Conservation (phyloP, 2,797 vertebrate species). For the Chelon auratus region DNA sequence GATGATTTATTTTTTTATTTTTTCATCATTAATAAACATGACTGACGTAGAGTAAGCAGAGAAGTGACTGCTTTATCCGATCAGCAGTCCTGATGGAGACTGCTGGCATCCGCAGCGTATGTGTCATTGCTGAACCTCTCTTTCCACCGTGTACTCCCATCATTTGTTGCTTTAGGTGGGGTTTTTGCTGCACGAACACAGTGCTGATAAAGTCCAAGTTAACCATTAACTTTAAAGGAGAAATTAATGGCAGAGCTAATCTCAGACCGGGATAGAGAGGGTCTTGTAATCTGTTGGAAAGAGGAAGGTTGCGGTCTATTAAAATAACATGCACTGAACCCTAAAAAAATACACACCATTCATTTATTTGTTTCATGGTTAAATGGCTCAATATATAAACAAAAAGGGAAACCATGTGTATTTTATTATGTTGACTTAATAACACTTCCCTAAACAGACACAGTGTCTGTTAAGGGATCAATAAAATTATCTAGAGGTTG, state of each 20-base stretch:
- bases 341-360: conserved; percentile 1
- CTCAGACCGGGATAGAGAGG: conserved; percentile 21
- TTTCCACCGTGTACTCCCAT: conserved; percentile 16
- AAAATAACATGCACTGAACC: not conserved
- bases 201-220: conserved; percentile 48
- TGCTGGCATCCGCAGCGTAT: not conserved
- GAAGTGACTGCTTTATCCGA: conserved; percentile 1
- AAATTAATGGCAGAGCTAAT: conserved; percentile 32
- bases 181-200: conserved; percentile 2
- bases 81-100: not conserved
- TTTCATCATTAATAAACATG: not conserved
- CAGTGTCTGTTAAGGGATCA: not conserved
- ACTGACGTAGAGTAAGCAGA: not conserved
- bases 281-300: conserved; percentile 27
- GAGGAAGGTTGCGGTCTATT: not conserved
- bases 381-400: conserved; percentile 54
- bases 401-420: conserved; percentile 27
- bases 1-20: not conserved
- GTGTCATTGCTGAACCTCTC: not conserved
- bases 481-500: conserved; percentile 43
- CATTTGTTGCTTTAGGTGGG: not conserved
- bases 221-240: conserved; percentile 67
- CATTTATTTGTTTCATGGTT: conserved; percentile 24
- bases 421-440: conserved; percentile 39
- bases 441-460: not conserved